A percentile compares a stretch with the other conserved stretches of the same genome.
These are phyloP conservation scores for Tenualosa thibaudeaui DNA, from an alignment of 2,797 vertebrate genomes.

Conservation along the genomic window DNA sequence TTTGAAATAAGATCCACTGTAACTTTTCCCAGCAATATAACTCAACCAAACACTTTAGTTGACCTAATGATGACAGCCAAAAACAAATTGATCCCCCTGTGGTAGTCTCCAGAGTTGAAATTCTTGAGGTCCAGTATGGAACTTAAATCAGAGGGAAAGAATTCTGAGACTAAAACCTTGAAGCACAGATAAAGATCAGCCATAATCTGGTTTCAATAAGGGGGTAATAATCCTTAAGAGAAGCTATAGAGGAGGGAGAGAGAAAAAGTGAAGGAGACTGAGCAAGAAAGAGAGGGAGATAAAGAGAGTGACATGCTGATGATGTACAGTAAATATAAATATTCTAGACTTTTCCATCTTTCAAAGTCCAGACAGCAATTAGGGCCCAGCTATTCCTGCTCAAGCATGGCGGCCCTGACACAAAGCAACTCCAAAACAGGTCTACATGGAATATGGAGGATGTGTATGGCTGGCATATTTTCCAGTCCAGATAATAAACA, in stretches of 20 bases:
- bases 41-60: background rate
- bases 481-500: conserved; percentile 72
- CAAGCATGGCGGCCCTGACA: conserved; percentile 55
- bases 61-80: background rate
- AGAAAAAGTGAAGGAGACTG: background rate
- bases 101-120: background rate
- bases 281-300: conserved; percentile 23
- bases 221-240: conserved; percentile 17
- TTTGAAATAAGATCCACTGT: background rate
- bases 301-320: conserved; percentile 53
- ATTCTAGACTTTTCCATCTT: conserved; percentile 44
- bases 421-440: conserved; percentile 56
- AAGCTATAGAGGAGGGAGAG: conserved; percentile 30
- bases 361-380: conserved; percentile 65
- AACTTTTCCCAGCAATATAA: background rate
- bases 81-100: background rate
- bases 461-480: conserved; percentile 60
- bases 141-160: background rate
- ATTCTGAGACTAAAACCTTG: conserved; percentile 22
- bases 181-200: conserved; percentile 47
- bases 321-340: conserved; percentile 53
- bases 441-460: conserved; percentile 59
- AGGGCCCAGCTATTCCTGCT: conserved; percentile 60
- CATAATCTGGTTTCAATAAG: conserved; percentile 70
- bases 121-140: background rate